Evolutionary conservation across 2,888 invertebrate species (phyloP).

Genomic region (Stenurella melanura): DNA sequence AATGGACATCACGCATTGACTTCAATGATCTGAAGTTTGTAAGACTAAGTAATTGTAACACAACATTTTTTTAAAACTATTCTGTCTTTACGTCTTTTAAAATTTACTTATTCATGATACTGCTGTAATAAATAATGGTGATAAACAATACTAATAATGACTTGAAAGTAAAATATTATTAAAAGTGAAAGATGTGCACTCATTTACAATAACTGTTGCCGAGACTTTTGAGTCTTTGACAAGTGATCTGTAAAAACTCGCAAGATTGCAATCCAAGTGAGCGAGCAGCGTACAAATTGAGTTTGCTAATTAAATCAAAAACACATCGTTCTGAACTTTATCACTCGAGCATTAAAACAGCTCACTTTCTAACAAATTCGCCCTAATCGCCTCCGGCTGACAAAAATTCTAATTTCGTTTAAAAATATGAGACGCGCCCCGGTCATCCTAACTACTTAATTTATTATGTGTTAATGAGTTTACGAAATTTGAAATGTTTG

Average conservation of each 20-base stretch:
- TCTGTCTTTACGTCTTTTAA: no score
- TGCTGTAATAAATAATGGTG: no score
- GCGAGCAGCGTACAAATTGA: constrained; percentile 49
- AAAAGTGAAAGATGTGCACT: background rate
- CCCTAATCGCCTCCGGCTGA: background rate
- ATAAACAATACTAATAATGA: no score
- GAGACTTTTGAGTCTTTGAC: constrained; percentile 40
- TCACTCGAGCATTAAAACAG: background rate
- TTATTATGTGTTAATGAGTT: background rate
- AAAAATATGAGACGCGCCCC: background rate
- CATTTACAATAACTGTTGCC: background rate
- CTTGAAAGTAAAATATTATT: background rate
- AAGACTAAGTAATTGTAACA: no score
- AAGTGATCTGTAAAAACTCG: constrained; percentile 45
- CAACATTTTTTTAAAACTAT: no score
- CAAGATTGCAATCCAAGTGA: constrained; percentile 46
- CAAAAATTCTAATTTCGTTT: background rate
- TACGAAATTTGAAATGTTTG: no score
- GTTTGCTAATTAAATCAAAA: constrained; percentile 52
- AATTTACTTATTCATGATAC: no score
- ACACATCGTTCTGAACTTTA: constrained; percentile 46
- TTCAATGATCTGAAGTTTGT: no score
- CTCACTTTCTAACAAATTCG: background rate
- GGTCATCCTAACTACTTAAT: background rate
- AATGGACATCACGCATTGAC: no score